Conservation (phyloP, 2,797 vertebrate species). For the Melanogrammus aeglefinus region DNA sequence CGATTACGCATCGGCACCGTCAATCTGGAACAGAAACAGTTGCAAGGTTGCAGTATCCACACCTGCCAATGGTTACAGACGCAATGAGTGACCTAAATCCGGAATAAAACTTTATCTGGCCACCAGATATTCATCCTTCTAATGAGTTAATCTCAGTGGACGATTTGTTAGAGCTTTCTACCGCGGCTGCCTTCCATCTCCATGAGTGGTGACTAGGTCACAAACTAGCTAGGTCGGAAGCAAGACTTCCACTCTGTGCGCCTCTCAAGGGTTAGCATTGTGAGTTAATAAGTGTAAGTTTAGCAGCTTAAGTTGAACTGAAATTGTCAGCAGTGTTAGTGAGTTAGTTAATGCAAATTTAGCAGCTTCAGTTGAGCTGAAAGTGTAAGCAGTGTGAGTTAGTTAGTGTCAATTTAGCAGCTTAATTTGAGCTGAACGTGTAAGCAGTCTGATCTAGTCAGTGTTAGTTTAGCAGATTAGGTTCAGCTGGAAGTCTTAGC, state of each 20-base stretch:
- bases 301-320: too few species aligned
- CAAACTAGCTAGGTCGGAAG: not conserved
- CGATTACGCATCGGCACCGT: constrained; percentile 47
- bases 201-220: not conserved
- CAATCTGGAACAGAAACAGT: constrained; percentile 49
- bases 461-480: too few species aligned
- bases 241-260: not conserved
- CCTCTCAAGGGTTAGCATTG: not conserved
- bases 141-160: constrained; percentile 10
- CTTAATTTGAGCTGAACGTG: too few species aligned
- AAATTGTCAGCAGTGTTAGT: too few species aligned
- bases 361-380: too few species aligned
- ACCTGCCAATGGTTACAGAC: constrained; percentile 59
- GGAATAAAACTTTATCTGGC: constrained; percentile 24
- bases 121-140: constrained; percentile 12
- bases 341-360: too few species aligned
- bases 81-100: constrained; percentile 45
- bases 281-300: too few species aligned
- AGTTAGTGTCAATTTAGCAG: too few species aligned
- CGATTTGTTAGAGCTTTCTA: constrained; percentile 25
- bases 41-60: constrained; percentile 36
- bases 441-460: too few species aligned
- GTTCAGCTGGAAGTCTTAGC: too few species aligned
- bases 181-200: constrained; percentile 10
- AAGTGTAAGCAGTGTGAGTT: too few species aligned